Conservation (phyloP, 30 jellyfish, hydroid and myxozoan species). For the Cassiopea andromeda region DNA sequence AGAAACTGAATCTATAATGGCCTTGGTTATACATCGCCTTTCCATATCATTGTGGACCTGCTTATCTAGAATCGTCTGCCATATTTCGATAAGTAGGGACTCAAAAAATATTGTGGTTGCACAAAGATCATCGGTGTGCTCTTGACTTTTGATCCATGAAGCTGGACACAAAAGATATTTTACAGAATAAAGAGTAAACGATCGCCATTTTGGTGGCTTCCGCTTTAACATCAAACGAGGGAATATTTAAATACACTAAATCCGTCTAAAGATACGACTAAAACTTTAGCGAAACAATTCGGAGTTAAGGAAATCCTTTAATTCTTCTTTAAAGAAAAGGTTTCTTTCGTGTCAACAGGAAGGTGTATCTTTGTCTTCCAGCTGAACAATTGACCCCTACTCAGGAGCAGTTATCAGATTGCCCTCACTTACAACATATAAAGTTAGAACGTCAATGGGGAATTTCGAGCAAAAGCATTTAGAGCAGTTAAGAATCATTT, state of each 20-base stretch:
- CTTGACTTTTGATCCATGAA: background rate
- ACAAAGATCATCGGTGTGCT: background rate
- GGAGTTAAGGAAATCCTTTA: slow-evolving; percentile 3
- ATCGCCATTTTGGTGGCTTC: background rate
- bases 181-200: background rate
- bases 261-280: slow-evolving; percentile 16
- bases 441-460: no score
- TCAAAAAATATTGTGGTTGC: background rate
- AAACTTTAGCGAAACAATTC: background rate
- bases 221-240: background rate
- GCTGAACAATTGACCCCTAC: background rate
- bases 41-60: no score
- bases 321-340: background rate
- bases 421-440: no score
- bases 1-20: no score
- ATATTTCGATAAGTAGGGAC: background rate
- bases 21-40: no score
- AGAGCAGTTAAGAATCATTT: no score
- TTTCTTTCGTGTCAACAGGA: background rate
- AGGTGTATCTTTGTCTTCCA: background rate
- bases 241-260: slow-evolving; percentile 2
- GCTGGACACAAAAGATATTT: background rate
- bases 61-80: no score
- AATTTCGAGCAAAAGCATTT: no score
- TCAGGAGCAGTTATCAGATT: no score